These are phyloP conservation scores for Psophia crepitans DNA, from an alignment of 2,113 vertebrate species.

Conservation along the genomic window DNA sequence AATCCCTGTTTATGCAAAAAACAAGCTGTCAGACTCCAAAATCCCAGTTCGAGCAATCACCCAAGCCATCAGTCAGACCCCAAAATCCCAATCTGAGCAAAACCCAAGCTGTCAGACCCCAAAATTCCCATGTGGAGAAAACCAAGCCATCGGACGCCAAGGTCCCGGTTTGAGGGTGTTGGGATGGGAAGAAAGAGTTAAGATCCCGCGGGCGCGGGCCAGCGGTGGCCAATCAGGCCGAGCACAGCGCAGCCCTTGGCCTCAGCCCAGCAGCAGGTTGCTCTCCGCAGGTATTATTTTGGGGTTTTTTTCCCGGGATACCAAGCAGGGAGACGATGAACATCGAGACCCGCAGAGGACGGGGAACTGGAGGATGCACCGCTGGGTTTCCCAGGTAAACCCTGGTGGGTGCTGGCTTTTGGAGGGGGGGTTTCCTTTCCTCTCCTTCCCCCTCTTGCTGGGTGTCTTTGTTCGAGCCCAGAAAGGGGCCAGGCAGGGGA, in stretches of 20 bases:
- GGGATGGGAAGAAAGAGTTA: slow-evolving; percentile 54
- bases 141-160: background rate
- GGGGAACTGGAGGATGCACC: background rate
- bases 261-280: slow-evolving; percentile 47
- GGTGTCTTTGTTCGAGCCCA: slow-evolving; percentile 18
- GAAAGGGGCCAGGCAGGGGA: background rate
- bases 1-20: background rate
- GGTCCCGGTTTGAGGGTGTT: rapidly evolving
- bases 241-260: slow-evolving; percentile 26
- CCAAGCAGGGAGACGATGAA: background rate
- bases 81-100: background rate
- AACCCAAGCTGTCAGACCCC: background rate
- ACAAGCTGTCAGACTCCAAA: background rate
- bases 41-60: background rate
- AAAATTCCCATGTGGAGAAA: background rate
- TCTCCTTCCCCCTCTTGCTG: background rate
- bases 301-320: background rate
- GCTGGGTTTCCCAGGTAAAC: slow-evolving; percentile 6
- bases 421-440: background rate
- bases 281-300: slow-evolving; percentile 18
- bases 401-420: rapidly evolving
- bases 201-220: background rate
- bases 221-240: slow-evolving; percentile 3
- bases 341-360: rapidly evolving
- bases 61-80: background rate